Conservation (phyloP, 2,888 invertebrate species). For the Physocephala rufipes region DNA sequence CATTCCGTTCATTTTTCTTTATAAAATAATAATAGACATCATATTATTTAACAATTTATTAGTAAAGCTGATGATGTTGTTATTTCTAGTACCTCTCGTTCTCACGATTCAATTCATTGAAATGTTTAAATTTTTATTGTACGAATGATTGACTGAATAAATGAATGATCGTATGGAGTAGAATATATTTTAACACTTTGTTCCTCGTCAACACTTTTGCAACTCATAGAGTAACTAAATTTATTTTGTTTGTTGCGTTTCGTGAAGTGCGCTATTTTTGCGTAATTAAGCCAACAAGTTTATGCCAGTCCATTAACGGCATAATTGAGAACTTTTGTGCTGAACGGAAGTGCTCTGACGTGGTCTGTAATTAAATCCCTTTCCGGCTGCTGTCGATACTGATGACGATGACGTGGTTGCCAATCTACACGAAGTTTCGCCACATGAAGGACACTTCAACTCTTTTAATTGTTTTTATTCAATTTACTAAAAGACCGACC, state of each 20-base stretch:
- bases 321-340: conserved; percentile 30
- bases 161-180: too few relatives aligned
- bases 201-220: too few relatives aligned
- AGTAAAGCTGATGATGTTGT: too few relatives aligned
- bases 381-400: conserved; percentile 5
- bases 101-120: too few relatives aligned
- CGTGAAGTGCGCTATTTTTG: conserved; percentile 12
- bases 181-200: too few relatives aligned
- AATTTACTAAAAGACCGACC: conserved; percentile 13
- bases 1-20: too few relatives aligned
- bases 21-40: too few relatives aligned
- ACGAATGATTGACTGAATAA: too few relatives aligned
- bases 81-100: too few relatives aligned
- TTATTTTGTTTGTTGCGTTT: conserved; percentile 15
- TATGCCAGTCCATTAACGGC: conserved; percentile 33
- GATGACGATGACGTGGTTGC: conserved; percentile 24
- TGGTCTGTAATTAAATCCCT: conserved; percentile 17
- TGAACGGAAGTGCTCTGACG: conserved; percentile 22
- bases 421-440: conserved; percentile 23
- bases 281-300: conserved; percentile 30
- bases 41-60: too few relatives aligned
- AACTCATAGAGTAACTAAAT: not conserved
- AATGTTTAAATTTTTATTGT: too few relatives aligned
- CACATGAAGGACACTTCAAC: conserved; percentile 31
- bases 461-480: conserved; percentile 31